Evolutionary conservation across 2,797 vertebrate species (phyloP).

Genomic region (Oreonectes daqikongensis): DNA sequence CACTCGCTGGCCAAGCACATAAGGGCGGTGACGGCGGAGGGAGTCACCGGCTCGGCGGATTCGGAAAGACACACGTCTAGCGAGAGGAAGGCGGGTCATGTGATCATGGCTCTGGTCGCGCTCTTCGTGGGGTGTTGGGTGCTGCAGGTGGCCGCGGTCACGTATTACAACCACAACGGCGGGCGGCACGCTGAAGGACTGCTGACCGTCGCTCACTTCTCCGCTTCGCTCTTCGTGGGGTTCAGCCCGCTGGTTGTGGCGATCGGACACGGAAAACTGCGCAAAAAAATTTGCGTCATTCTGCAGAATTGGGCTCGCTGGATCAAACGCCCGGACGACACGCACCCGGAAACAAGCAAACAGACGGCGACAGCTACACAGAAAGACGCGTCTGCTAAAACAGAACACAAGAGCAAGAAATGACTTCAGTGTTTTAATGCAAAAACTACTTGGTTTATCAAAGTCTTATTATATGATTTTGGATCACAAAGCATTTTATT

Average conservation of each 20-base stretch:
- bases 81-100: conserved; percentile 78
- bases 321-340: not conserved
- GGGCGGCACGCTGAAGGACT: conserved; percentile 72
- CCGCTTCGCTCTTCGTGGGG: conserved; percentile 78
- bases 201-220: conserved; percentile 79
- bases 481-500: too few relatives aligned
- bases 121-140: conserved; percentile 82
- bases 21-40: conserved; percentile 64
- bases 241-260: conserved; percentile 83
- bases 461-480: too few relatives aligned
- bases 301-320: conserved; percentile 52
- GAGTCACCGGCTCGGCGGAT: conserved; percentile 58
- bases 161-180: conserved; percentile 79
- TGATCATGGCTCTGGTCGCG: conserved; percentile 76
- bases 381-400: conserved; percentile 35
- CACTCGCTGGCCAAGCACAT: conserved; percentile 77
- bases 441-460: too few relatives aligned
- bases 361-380: conserved; percentile 38
- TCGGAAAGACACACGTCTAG: conserved; percentile 69
- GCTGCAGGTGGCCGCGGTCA: conserved; percentile 79
- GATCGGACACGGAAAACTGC: conserved; percentile 80
- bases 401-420: not conserved
- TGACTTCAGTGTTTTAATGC: not conserved
- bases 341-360: conserved; percentile 15
- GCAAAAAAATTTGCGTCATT: conserved; percentile 69